A percentile compares a stretch with the other conserved stretches of the same genome.
Conservation (phyloP, 2,888 invertebrate species). For the Andrena minutula region DNA sequence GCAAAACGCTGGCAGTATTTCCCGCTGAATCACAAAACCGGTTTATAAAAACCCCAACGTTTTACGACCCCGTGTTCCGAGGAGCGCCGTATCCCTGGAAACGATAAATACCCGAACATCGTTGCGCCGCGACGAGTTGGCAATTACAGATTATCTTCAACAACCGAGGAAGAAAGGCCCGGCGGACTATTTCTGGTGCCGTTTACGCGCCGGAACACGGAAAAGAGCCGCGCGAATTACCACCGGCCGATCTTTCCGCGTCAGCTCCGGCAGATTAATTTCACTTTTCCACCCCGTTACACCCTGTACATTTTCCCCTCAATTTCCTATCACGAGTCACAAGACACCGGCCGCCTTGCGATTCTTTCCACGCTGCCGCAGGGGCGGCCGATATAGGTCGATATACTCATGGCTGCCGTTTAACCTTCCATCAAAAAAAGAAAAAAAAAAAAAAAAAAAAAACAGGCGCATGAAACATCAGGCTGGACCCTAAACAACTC, state of each 20-base stretch:
- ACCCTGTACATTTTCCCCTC: not conserved
- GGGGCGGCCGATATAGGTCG: constrained; percentile 37
- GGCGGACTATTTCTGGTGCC: too few species aligned
- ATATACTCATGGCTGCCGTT: constrained; percentile 52
- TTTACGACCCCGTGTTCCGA: not conserved
- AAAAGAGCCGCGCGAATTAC: not conserved
- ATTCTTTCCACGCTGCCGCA: constrained; percentile 11
- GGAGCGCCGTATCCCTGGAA: not conserved
- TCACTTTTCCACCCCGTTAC: not conserved
- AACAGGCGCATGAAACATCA: not conserved
- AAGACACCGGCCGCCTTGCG: constrained; percentile 1
- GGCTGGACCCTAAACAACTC: not conserved
- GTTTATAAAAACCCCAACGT: not conserved
- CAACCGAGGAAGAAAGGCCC: too few species aligned
- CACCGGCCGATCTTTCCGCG: constrained; percentile 1
- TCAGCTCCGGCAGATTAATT: constrained; percentile 5
- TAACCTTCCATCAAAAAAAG: constrained; percentile 30
- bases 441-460: too few species aligned
- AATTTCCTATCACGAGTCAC: constrained; percentile 16
- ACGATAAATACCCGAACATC: not conserved
- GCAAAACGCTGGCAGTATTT: not conserved
- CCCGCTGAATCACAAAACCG: not conserved
- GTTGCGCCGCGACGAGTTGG: not conserved
- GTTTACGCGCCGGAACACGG: too few species aligned
- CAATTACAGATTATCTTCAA: too few species aligned